Base-by-base conservation (phyloP, 2,113 vertebrate species). In the Chionodraco myersi region DNA sequence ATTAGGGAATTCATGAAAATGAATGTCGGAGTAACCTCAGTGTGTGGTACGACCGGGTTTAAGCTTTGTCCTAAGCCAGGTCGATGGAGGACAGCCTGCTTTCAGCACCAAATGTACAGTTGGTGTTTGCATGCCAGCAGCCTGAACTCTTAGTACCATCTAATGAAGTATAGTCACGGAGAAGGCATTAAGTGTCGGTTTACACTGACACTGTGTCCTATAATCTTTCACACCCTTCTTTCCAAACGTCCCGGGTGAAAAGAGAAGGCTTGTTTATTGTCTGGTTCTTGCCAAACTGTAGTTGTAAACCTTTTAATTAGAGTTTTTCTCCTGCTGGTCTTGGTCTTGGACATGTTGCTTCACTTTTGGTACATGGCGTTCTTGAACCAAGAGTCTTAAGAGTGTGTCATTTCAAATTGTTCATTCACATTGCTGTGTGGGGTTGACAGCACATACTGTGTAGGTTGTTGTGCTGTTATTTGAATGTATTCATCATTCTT, bases 21-120 rank as follows among this genome's bases (percentile, higher is more conserved):
- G 72, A 92, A 88, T 87, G 78, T 91, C 89, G 85, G 72, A 83
- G 77, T 91, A 86, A 92, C 92, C 88, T 92, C 72, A 59, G 51
- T 63, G 16, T 85, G 78, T 64, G 51, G 76, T 64, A 82, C 60
- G 52, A 15, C 51, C 81, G 11, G 49, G 54, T 83, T 82, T 86
- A 80, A 90, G 80, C 83, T 80, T 82, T 82, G 62, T 83, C 68
- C 48, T 84, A 54, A 89, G 67, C 44, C 60, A 64, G 47, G 36
- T 58, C 21, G 18, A 66, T 66, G 69, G 45, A 76, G 59, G 57
- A 47, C 54, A 52, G 79, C 66, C 57, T 69, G 62, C 49, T 78
- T 87, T 83, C 62, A 49, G 41, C 62, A 71, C 60, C 18, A 44
- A 58, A 45, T 79, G 51, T 66, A 48, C 56, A 51, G 5, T 76